Evolutionary conservation across 64 coral and sea anemone genomes (phyloP).

Genomic region (Cladopsammia gracilis): DNA sequence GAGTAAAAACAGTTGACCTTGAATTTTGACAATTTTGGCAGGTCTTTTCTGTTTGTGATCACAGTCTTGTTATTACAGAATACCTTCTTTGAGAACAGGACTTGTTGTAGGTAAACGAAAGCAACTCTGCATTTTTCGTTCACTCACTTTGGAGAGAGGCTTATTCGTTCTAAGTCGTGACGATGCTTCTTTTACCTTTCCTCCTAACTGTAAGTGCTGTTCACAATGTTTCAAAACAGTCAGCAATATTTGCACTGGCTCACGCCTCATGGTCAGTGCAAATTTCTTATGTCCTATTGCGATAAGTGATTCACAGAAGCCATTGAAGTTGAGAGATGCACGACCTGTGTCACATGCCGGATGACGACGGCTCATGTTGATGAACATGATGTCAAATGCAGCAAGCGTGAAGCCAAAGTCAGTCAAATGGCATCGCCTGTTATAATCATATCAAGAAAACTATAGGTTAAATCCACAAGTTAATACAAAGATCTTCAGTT

Average conservation of each 20-base stretch:
- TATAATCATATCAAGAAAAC: not conserved
- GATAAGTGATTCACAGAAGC: slow-evolving; percentile 57
- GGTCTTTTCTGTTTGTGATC: too few relatives aligned
- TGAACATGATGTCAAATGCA: slow-evolving; percentile 72
- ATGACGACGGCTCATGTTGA: slow-evolving; percentile 73
- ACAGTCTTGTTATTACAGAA: too few relatives aligned
- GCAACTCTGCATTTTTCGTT: not conserved
- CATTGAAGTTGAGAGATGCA: slow-evolving; percentile 67
- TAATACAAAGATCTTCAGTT: not conserved
- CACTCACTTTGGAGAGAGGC: not conserved
- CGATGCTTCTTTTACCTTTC: not conserved
- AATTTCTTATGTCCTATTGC: slow-evolving; percentile 56
- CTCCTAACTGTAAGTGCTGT: slow-evolving; percentile 35
- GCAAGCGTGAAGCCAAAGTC: slow-evolving; percentile 73
- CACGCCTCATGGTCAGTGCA: slow-evolving; percentile 15
- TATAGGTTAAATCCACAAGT: not conserved
- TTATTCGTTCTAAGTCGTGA: not conserved
- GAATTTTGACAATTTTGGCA: too few relatives aligned
- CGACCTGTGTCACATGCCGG: slow-evolving; percentile 51
- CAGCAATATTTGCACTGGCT: slow-evolving; percentile 50
- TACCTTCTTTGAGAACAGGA: not conserved
- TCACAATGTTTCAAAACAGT: slow-evolving; percentile 74
- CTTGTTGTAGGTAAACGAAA: slow-evolving; percentile 10
- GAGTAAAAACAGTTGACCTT: too few relatives aligned
- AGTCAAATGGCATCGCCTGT: slow-evolving; percentile 64